phyloP scores from a whole-genome alignment of 2,113 vertebrate species.

The Paradisaea rubra region DNA sequence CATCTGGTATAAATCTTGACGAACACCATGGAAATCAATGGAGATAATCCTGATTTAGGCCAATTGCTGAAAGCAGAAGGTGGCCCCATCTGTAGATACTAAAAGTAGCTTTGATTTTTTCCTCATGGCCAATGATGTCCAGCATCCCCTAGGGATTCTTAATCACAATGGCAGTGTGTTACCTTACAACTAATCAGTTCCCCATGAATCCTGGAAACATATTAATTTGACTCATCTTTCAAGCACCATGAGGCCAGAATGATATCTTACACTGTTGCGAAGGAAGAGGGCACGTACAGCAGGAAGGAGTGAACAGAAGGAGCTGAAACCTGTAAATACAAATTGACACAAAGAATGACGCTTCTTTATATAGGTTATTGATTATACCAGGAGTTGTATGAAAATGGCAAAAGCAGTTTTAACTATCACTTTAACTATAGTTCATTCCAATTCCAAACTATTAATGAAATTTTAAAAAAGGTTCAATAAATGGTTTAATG shows the following conservation, averaged over 20 bases:
- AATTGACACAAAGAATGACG: neutral
- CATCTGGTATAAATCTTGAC: slow-evolving; percentile 38
- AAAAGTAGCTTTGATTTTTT: slow-evolving; percentile 67
- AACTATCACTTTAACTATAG: neutral
- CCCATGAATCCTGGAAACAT: slow-evolving; percentile 50
- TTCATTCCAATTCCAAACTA: neutral
- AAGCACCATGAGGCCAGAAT: slow-evolving; percentile 30
- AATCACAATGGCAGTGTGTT: slow-evolving; percentile 52
- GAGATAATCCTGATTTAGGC: slow-evolving; percentile 58
- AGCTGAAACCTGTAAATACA: neutral
- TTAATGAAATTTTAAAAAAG: neutral
- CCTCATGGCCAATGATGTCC: slow-evolving; percentile 58
- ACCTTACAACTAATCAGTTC: slow-evolving; percentile 60
- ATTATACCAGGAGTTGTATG: neutral
- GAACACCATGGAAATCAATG: slow-evolving; percentile 46
- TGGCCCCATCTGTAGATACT: slow-evolving; percentile 62
- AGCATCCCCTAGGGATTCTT: slow-evolving; percentile 58
- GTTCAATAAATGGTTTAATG: neutral
- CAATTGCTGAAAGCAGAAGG: slow-evolving; percentile 63
- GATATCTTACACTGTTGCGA: neutral
- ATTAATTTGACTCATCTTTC: slow-evolving; percentile 60
- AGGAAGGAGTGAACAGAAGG: neutral
- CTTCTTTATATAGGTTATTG: neutral
- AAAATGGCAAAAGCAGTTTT: neutral
- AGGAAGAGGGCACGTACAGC: neutral